Conservation (phyloP, 2,113 vertebrate species). For the Diadophis punctatus region DNA sequence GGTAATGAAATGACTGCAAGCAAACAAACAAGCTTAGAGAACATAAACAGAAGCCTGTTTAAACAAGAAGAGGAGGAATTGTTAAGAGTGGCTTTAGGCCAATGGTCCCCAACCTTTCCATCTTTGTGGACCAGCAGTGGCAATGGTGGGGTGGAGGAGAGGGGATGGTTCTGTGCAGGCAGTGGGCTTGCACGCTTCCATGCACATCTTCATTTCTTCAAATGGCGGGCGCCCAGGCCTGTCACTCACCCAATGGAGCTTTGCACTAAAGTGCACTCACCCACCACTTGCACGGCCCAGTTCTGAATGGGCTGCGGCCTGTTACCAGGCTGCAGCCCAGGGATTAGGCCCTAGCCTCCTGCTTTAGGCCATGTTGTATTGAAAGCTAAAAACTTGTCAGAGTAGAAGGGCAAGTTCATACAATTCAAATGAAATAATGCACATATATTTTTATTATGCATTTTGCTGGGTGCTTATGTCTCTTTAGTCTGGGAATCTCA, state of each 20-base stretch:
- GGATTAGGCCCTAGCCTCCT: neutral
- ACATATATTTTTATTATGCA: neutral
- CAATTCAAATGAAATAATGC: neutral
- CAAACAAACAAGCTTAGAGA: neutral
- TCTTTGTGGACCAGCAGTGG: neutral
- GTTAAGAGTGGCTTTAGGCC: neutral
- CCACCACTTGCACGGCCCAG: neutral
- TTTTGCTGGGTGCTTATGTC: neutral
- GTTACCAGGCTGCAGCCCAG: neutral
- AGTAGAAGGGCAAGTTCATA: neutral
- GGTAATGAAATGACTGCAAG: neutral
- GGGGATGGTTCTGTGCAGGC: neutral
- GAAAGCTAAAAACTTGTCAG: neutral
- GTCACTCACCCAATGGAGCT: too few species aligned
- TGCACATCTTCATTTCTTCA: too few species aligned
- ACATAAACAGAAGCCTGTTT: neutral
- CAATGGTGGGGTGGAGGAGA: neutral
- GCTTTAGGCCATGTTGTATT: neutral
- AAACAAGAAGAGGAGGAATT: neutral
- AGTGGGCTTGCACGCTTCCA: neutral
- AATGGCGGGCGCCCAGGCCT: too few species aligned
- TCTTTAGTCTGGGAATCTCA: neutral
- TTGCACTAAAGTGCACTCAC: too few species aligned
- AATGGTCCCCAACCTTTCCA: neutral
- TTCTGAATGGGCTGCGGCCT: neutral